These are phyloP conservation scores for Cyphomyrus discorhynchus DNA, from an alignment of 2,113 vertebrate species.

Conservation along the genomic window DNA sequence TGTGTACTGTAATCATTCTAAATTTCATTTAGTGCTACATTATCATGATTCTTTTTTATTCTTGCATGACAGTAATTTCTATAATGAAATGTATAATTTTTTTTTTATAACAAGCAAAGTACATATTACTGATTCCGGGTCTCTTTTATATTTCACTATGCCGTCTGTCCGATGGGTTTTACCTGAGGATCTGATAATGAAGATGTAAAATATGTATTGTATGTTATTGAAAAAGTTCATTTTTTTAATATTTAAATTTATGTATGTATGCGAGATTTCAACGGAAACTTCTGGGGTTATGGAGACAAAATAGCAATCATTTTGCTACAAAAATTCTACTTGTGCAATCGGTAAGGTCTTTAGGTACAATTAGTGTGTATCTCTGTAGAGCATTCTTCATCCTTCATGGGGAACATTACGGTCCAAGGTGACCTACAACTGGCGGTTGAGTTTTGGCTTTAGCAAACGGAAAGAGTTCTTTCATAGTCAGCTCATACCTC, in stretches of 20 bases:
- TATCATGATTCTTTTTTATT: neutral
- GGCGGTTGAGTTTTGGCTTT: neutral
- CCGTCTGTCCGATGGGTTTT: neutral
- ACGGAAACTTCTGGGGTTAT: neutral
- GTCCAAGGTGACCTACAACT: conserved; percentile 5
- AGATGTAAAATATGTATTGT: neutral
- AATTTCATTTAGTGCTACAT: neutral
- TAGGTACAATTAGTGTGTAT: neutral
- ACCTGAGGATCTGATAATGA: neutral
- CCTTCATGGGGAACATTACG: neutral
- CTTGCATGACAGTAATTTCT: conserved; percentile 4
- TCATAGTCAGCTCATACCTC: neutral
- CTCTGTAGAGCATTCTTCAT: neutral
- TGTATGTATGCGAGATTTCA: neutral
- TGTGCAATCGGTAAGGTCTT: neutral
- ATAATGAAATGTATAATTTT: neutral
- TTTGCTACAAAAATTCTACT: neutral
- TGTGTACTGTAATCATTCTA: neutral
- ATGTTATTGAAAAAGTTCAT: neutral
- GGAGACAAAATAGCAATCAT: neutral
- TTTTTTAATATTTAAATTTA: neutral
- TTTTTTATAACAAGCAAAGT: conserved; percentile 6
- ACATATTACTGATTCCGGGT: neutral
- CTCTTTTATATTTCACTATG: conserved; percentile 3
- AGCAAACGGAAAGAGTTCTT: neutral